Base-by-base conservation (phyloP, 1,140 invertebrate genomes). In the Drosophila sp. region DNA sequence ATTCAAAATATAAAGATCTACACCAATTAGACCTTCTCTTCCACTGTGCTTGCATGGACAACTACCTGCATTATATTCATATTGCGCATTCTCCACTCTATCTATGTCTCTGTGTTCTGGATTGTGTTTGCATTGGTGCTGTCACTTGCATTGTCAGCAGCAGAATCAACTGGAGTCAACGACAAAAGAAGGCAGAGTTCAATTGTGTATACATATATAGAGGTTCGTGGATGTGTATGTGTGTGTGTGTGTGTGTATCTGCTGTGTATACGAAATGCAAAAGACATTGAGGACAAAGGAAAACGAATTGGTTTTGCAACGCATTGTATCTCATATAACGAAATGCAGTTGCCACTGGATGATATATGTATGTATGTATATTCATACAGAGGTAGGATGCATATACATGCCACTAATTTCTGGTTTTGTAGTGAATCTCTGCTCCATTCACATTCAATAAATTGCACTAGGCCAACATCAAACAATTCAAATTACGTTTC, bases 301-400 rank as follows among this genome's bases (percentile, higher is more conserved):
- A 83, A 83, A 61, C 67, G 84, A 89, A 87, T 89, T 83, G 83
- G 65, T 76, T 86, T 81, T 64, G 60, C 82, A 85, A 79, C 86
- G 71, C 80, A 66, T 55, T 60, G 55, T 55, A 60, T 72, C 66
- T 50, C 61, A 74, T 58, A 54, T 74, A 75, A 61, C 72, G 81
- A 79, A 72, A 73, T 76, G 69, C 72, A 73, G 77, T 77, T 58
- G 62, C 44, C 61, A 50, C 55, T 5, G 50, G 50, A 56, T 35
- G 38, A 50, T 50, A 27, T 50, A 50, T 50, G 27, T 50, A 25
- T 38, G 23, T 38, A 38, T 38, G 11, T 38, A 38, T 38, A 11
- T 33, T 5, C 5, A 1, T 38, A 38, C 27, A 55, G 11, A 41
- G 41, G 40, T 57, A 38, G 10, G 2, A 17, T 11, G 63, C 62